Conservation (phyloP, 2,888 invertebrate genomes). For the Calameuta pallipes region DNA sequence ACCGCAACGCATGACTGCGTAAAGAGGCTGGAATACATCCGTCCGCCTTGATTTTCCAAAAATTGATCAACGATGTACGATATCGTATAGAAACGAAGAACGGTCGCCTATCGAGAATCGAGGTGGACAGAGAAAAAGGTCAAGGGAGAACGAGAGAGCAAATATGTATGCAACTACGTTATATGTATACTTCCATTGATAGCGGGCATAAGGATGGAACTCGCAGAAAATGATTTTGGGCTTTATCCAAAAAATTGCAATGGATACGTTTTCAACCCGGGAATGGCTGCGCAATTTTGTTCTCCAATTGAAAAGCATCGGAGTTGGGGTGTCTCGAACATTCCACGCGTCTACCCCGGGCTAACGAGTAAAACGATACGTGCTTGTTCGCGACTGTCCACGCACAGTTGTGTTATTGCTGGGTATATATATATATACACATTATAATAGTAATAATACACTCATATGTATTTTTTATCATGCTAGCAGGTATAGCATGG, state of each 20-base stretch:
- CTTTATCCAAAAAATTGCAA: background rate
- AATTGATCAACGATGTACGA: no score
- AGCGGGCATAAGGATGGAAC: background rate
- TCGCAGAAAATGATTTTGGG: no score
- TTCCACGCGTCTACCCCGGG: no score
- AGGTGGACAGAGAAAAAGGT: constrained; percentile 10
- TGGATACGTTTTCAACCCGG: background rate
- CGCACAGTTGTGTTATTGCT: background rate
- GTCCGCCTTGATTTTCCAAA: no score
- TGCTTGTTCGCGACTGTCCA: background rate
- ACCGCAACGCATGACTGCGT: constrained; percentile 3
- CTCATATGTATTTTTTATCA: constrained; percentile 29
- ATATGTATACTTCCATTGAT: background rate
- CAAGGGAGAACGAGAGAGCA: constrained; percentile 12
- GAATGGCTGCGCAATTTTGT: no score
- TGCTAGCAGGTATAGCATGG: constrained; percentile 50
- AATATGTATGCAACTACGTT: constrained; percentile 1
- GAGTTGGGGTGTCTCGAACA: no score
- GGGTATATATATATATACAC: background rate
- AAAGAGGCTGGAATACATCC: no score
- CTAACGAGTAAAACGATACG: background rate
- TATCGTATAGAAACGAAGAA: constrained; percentile 8
- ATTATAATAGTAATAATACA: constrained; percentile 23
- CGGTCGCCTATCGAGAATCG: constrained; percentile 11
- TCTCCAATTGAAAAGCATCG: no score